Evolutionary conservation across 2,113 vertebrate species (phyloP), one percentile per base, ranked within the genome.

Genomic region (Thamnaconus septentrionalis): DNA sequence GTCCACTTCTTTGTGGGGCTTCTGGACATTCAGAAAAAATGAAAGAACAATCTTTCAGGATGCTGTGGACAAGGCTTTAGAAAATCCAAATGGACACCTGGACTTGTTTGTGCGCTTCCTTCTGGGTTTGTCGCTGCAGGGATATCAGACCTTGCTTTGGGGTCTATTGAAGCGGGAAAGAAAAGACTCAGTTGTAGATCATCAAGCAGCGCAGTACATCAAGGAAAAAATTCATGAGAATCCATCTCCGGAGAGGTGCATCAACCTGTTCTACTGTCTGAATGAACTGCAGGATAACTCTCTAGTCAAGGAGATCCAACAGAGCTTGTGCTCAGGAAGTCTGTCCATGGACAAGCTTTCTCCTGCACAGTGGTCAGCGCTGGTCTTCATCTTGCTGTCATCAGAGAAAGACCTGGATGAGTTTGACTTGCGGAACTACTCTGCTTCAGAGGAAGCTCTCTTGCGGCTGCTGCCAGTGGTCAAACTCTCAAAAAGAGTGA

Each of bases 61-160:
- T 42, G 62, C 62, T 5, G 53, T 64, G 6, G 45, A 64, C 44
- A 48, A 48, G 45, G 45, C 53, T 45, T 9, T 64, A 41, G 9
- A 56, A n/a, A 64, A 53, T 64, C 53, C 18, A 64, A 64, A 64
- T 12, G 62, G 62, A 64, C 62, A 64, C 39, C 53, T 64, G 62
- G 62, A 64, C 40, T 41, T 64, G 45, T 62, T 62, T 5, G 41
- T 62, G 3, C 60, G 60, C 5, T 62, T 62, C 50, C 42, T 62
- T 6, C 12, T 62, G 49, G 60, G 60, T 10, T 44, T 62, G 0
- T 62, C 60, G 44, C 41, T 64, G 44, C 39, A 56, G 44, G 18
- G 43, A 44, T 55, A 48, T 41, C 8, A 65, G 11, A 10, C n/a
- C 4, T 53, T 7, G 18, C 41, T 65, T 18, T n/a, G 0, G 42